phyloP scores from a whole-genome alignment of 2,888 invertebrate species.

The Chorisops tibialis region DNA sequence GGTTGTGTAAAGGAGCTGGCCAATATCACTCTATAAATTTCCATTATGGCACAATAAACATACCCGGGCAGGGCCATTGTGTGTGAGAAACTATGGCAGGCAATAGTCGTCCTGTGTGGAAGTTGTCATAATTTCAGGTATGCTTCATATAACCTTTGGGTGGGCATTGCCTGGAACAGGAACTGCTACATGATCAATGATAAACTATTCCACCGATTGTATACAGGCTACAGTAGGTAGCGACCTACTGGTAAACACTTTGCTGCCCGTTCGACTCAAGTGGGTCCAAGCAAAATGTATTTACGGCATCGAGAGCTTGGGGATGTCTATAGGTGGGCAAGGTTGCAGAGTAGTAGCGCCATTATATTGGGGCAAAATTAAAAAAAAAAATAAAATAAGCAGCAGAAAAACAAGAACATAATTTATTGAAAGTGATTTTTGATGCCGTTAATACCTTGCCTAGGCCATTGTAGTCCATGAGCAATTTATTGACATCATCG shows the following conservation, averaged over 20 bases:
- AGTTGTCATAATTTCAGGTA: conserved; percentile 7
- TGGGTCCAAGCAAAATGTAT: conserved; percentile 12
- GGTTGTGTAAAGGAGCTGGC: conserved; percentile 3
- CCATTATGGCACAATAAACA: conserved; percentile 30
- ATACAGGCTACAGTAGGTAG: too few species aligned
- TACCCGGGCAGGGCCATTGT: neutral
- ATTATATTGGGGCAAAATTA: neutral
- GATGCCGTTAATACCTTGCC: conserved; percentile 12
- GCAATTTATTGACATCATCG: conserved; percentile 28
- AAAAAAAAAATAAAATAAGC: too few species aligned
- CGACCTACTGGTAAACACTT: too few species aligned
- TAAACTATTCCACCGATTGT: neutral
- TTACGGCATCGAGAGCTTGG: neutral
- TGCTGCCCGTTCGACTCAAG: conserved; percentile 5
- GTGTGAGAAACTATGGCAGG: too few species aligned
- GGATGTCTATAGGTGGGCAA: conserved; percentile 7
- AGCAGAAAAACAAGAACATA: conserved; percentile 2
- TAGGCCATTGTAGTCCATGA: conserved; percentile 17
- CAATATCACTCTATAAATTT: conserved; percentile 28
- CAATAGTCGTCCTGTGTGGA: too few species aligned
- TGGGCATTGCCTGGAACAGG: neutral
- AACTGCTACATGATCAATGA: conserved; percentile 4
- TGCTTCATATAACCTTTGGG: neutral
- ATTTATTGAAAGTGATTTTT: conserved; percentile 29
- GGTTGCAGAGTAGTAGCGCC: neutral